Conservation (phyloP, 1,140 invertebrate genomes). For the Eubasilissa regina region DNA sequence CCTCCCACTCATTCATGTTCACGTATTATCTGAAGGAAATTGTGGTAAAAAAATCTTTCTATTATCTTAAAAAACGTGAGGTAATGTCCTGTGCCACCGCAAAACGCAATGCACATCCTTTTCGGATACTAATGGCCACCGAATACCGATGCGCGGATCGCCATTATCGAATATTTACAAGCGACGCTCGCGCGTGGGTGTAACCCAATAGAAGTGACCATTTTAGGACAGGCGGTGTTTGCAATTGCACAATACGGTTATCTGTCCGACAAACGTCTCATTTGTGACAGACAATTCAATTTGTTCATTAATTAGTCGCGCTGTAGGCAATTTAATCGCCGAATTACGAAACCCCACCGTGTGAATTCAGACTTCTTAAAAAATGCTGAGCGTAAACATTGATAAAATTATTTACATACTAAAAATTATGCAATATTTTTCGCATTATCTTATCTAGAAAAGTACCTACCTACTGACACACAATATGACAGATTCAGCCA, state of each 20-base stretch:
- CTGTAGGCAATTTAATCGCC: no score
- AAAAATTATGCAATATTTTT: no score
- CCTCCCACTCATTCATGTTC: background rate
- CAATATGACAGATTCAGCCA: no score
- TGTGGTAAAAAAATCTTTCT: constrained; percentile 33
- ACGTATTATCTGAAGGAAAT: constrained; percentile 29
- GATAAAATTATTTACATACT: no score
- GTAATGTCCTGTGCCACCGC: constrained; percentile 29
- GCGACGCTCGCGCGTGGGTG: constrained; percentile 8
- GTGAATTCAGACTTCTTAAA: no score
- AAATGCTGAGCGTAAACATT: no score
- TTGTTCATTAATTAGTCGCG: background rate
- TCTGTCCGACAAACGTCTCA: background rate
- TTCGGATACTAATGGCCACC: background rate
- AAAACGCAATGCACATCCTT: background rate
- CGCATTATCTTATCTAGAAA: no score
- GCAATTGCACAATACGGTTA: constrained; percentile 10
- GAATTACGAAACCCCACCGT: no score
- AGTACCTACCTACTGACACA: no score
- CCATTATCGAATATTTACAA: constrained; percentile 21
- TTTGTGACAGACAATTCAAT: constrained; percentile 8
- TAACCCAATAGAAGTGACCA: constrained; percentile 32
- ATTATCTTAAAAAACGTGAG: constrained; percentile 23
- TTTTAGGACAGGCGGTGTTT: constrained; percentile 24
- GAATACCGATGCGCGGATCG: background rate